Evolutionary conservation across 2,797 vertebrate species (phyloP), one percentile per base, ranked within the genome.

Genomic region (Crenichthys baileyi): DNA sequence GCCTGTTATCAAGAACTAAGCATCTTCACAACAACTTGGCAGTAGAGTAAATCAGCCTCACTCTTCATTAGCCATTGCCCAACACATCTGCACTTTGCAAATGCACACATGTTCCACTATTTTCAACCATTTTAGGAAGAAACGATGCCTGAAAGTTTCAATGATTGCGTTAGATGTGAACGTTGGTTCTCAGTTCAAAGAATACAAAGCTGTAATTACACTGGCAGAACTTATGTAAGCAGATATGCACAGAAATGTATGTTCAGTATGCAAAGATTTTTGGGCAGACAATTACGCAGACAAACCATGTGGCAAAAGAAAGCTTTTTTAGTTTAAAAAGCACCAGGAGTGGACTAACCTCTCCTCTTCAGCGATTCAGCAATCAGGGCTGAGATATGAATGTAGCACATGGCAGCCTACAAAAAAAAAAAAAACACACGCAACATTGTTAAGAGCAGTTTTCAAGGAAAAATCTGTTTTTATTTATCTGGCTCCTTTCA

Each of bases 371-470:
- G 95, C 16, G 98, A 99, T 84, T 99, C 98, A 0, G 98, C 98
- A 36, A 99, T 98, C 86, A 99, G 96, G 53, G 98, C 98, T 11
- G 98, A 98, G 31, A 99, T 99, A 87, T 99, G 98, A 92, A 99
- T 97, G 84, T 99, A 99, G 85, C 98, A 99, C 98, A 99, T 99
- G 46, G 98, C 97, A 77, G 98, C 98, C 98, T 99, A 81, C 75
- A 58, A 71, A 29, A 80, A 63, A 82, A 82, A 36, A 36, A 36
- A 31, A 31, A 5, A 79, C 60, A 77, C 15, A 80, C 8, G 46
- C 12, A 73, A 4, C 12, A 22, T 22, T 24, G 50, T 65, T 9
- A 67, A 3, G 58, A 31, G 11, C 4, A 31, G 61, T 18, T 22
- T 29, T 81, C 12, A 48, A 4, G 24, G 24, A 46, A 16, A 16